Evolutionary conservation across 2,888 invertebrate species (phyloP).

Genomic region (Cancer borealis): DNA sequence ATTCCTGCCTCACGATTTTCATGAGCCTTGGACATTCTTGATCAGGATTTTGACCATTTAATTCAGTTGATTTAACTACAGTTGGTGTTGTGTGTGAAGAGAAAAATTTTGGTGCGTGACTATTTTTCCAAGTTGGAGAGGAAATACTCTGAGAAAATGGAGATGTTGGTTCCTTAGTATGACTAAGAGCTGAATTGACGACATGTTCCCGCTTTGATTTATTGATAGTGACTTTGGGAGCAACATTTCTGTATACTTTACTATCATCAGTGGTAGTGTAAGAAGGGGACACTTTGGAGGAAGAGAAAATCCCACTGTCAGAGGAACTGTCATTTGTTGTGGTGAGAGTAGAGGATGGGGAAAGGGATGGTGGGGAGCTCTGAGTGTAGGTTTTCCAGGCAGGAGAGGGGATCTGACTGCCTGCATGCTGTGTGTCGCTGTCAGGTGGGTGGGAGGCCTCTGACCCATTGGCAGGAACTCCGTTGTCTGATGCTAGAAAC

Average conservation of each 20-base stretch:
- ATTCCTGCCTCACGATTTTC: slow-evolving; percentile 71
- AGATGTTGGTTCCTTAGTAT: slow-evolving; percentile 64
- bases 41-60: slow-evolving; percentile 18
- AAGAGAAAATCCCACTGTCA: slow-evolving; percentile 71
- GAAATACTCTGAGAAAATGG: slow-evolving; percentile 45
- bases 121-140: slow-evolving; percentile 63
- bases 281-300: slow-evolving; percentile 69
- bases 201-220: slow-evolving; percentile 57
- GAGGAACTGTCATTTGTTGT: slow-evolving; percentile 64
- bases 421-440: slow-evolving; percentile 71
- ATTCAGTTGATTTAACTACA: background rate
- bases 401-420: slow-evolving; percentile 69
- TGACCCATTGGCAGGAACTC: slow-evolving; percentile 68
- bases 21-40: slow-evolving; percentile 70
- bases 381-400: slow-evolving; percentile 56
- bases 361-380: slow-evolving; percentile 60
- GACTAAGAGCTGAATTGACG: slow-evolving; percentile 72
- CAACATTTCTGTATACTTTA: slow-evolving; percentile 72
- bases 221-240: slow-evolving; percentile 66
- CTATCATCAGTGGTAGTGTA: slow-evolving; percentile 74
- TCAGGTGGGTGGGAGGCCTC: slow-evolving; percentile 62
- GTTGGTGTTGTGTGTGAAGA: slow-evolving; percentile 38
- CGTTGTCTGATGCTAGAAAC: slow-evolving; percentile 76
- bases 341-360: slow-evolving; percentile 55
- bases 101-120: slow-evolving; percentile 38